Percentiles rank a stretch among this genome's conserved stretches.
These are phyloP conservation scores for Synodontis membranacea DNA, from an alignment of 2,113 vertebrate species.

Conservation along the genomic window DNA sequence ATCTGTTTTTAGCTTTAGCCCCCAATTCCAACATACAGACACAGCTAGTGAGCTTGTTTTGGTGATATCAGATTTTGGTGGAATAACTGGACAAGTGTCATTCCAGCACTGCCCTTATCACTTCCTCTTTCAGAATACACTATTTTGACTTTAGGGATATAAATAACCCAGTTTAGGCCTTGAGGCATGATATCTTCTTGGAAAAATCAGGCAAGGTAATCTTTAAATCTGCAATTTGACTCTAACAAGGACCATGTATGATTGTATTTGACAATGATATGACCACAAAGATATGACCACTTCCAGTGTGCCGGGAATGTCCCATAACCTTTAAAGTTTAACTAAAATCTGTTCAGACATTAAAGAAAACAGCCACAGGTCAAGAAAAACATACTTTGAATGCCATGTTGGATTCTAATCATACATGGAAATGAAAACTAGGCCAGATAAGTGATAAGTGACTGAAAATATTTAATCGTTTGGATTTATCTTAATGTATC, in stretches of 20 bases:
- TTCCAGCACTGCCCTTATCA: constrained; percentile 31
- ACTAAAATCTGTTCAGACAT: constrained; percentile 13
- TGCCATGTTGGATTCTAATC: constrained; percentile 6
- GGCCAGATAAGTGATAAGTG: background rate
- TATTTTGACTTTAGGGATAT: constrained; percentile 12
- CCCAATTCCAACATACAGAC: background rate
- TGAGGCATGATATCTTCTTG: constrained; percentile 5
- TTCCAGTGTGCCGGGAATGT: background rate
- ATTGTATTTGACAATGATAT: background rate
- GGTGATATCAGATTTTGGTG: background rate
- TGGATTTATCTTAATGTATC: background rate
- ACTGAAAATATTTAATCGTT: background rate
- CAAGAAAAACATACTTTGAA: background rate
- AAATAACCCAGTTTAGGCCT: constrained; percentile 3
- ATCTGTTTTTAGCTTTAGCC: background rate
- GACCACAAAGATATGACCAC: background rate
- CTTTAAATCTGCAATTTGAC: background rate
- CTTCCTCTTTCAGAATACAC: background rate
- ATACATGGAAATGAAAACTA: background rate
- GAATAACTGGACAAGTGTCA: constrained; percentile 39
- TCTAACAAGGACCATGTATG: background rate
- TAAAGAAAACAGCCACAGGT: background rate
- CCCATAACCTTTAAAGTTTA: background rate
- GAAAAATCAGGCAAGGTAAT: constrained; percentile 9
- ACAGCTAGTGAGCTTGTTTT: background rate